Conservation (phyloP, 2,113 vertebrate genomes). For the Zosterops pallidus region DNA sequence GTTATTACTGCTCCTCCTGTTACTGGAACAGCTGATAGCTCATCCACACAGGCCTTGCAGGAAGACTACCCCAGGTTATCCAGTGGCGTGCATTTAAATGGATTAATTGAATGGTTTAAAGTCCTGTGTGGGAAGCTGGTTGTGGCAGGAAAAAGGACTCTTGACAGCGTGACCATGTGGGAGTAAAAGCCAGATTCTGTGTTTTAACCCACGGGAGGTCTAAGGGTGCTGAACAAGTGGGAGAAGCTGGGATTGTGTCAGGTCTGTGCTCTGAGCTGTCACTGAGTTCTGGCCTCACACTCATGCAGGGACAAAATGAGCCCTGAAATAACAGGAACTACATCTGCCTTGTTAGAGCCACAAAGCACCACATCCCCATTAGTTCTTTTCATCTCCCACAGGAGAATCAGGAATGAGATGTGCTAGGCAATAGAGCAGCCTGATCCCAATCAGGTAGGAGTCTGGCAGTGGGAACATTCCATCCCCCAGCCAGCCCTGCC, state of each 20-base stretch:
- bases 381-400: background rate
- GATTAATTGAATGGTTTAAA: slow-evolving; percentile 17
- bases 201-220: background rate
- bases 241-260: background rate
- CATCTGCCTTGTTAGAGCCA: background rate
- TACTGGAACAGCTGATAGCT: background rate
- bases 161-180: background rate
- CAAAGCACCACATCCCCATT: background rate
- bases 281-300: background rate
- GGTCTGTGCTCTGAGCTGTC: background rate
- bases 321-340: background rate
- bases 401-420: background rate
- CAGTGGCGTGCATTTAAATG: background rate
- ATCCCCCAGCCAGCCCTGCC: background rate
- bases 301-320: background rate
- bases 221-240: background rate
- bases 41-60: background rate
- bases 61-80: background rate
- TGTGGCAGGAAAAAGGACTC: background rate
- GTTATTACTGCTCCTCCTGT: background rate
- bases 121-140: background rate
- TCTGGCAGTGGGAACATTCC: background rate
- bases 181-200: background rate
- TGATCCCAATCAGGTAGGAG: background rate
- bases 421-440: background rate